Evolutionary conservation across 2,797 vertebrate genomes (phyloP).

Genomic region (Lophius americanus): DNA sequence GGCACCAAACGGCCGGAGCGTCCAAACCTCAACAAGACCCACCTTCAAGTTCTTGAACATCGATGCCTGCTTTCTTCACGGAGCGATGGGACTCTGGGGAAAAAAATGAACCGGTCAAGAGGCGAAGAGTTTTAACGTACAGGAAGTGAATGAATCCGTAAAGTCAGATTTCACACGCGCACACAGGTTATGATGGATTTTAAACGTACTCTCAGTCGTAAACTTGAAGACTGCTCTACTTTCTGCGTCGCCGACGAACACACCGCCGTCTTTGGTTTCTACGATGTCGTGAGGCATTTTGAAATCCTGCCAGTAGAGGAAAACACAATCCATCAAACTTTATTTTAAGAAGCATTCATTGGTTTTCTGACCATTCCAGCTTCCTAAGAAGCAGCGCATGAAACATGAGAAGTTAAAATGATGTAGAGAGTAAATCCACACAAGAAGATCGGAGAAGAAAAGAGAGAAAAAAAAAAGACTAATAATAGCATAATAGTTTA

Average conservation of each 20-base stretch:
- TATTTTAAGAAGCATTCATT: too few species aligned
- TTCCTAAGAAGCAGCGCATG: too few species aligned
- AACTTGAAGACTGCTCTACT: conserved; percentile 89
- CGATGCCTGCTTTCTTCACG: conserved; percentile 95
- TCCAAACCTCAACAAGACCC: conserved; percentile 3
- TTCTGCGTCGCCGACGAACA: conserved; percentile 90
- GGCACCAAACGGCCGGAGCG: too few species aligned
- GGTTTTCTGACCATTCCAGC: too few species aligned
- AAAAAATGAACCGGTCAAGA: conserved; percentile 42
- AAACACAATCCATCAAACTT: conserved; percentile 20
- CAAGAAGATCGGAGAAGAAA: too few species aligned
- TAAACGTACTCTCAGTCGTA: conserved; percentile 85
- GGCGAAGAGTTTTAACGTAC: neutral
- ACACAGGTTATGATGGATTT: neutral
- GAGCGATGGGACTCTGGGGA: conserved; percentile 91
- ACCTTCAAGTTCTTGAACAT: conserved; percentile 93
- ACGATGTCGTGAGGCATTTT: conserved; percentile 94
- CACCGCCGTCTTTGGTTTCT: conserved; percentile 82
- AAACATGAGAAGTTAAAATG: too few species aligned
- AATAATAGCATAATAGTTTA: too few species aligned
- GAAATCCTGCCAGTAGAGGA: conserved; percentile 82
- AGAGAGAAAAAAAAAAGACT: too few species aligned
- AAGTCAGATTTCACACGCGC: neutral
- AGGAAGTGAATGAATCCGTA: too few species aligned
- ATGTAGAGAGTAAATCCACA: too few species aligned